Evolutionary conservation across 2,888 invertebrate genomes (phyloP), one percentile per base, ranked within the genome.

Genomic region (Philaethria dido): DNA sequence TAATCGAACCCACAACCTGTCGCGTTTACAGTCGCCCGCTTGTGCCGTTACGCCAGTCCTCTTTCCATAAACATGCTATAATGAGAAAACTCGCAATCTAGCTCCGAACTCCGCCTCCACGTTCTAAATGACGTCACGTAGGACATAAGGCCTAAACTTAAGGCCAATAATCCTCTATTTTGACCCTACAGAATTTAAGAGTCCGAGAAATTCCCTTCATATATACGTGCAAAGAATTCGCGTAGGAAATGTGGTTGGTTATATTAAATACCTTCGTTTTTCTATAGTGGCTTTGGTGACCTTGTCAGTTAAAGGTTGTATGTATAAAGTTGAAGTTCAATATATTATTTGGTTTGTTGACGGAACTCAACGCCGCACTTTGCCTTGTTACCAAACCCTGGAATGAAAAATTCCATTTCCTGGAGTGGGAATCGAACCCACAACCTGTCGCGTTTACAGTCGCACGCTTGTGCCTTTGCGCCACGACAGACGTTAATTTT

Each of bases 71-170:
- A 39, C 39, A 39, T 39, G 13, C 11, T 20, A 45, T 11, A 52
- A 16, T n/a, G 42, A 57, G n/a, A 39, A 57, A 55, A 22, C 2
- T 57, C 14, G 22, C n/a, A n/a, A 42, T 39, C 57, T 45, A 60
- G 29, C 16, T 18, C 29, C 18, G 8, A 33, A 47, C 29, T 60
- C 13, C 9, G 48, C 39, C 20, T 63, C 14, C 64, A 57, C 69
- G 62, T 72, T 57, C 47, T 13, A 68, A 73, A 72, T 70, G 68
- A 68, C 68, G 64, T 73, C 73, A 73, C 73, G 73, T 72, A 70
- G 70, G 66, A 69, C 68, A 72, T 69, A 69, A 69, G 70, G 62
- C 67, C 71, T 67, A 48, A 69, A 69, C 69, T 71, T 69, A 69
- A 62, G 70, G 70, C 68, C 70, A 69, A 69, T 73, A 72, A 72